Conservation (phyloP, 2,888 invertebrate species). For the Diplolepis rosae region DNA sequence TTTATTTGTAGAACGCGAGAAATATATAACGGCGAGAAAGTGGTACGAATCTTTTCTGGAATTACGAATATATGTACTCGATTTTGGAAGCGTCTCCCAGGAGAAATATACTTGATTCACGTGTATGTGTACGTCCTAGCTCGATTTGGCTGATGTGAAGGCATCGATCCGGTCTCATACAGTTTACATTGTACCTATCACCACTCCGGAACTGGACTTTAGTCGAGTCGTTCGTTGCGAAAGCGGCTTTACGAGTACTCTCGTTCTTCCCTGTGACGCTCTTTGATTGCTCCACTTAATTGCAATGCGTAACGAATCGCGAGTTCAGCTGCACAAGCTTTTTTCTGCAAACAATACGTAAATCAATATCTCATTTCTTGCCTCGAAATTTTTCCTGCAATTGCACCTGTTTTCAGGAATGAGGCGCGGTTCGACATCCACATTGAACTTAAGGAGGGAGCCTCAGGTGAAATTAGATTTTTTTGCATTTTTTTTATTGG, state of each 20-base stretch:
- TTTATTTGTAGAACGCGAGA: conserved; percentile 14
- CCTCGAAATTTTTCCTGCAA: conserved; percentile 1
- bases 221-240: conserved; percentile 30
- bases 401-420: conserved; percentile 1
- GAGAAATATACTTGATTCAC: conserved; percentile 14
- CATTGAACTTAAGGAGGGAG: too few species aligned
- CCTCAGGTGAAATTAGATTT: too few species aligned
- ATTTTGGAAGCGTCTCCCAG: conserved; percentile 27
- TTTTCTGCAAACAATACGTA: conserved; percentile 4
- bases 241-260: conserved; percentile 23
- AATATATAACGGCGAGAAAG: conserved; percentile 13
- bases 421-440: conserved; percentile 1
- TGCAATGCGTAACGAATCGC: conserved; percentile 19
- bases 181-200: conserved; percentile 45
- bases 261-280: conserved; percentile 25
- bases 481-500: too few species aligned
- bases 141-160: conserved; percentile 50
- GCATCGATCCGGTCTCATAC: conserved; percentile 48
- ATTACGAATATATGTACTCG: conserved; percentile 29
- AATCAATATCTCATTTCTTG: conserved; percentile 21
- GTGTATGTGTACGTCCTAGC: conserved; percentile 36
- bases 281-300: conserved; percentile 20
- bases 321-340: conserved; percentile 1
- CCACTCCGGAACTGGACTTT: conserved; percentile 31
- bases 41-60: conserved; percentile 29